Base-by-base conservation (phyloP, 1,140 invertebrate genomes). In the Zaprionus ghesquierei region DNA sequence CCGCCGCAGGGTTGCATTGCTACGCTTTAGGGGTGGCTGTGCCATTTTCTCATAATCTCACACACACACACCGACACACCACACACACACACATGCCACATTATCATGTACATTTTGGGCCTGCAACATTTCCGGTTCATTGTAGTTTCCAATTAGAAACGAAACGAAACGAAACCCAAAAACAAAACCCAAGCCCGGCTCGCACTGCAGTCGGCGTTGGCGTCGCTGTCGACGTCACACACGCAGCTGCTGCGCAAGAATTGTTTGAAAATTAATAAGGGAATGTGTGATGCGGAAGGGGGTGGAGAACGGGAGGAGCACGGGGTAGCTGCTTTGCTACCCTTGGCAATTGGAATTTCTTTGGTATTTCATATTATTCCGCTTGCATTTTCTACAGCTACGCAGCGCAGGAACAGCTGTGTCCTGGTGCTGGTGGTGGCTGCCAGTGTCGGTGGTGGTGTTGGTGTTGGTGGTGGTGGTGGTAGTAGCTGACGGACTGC, bases 71-170 rank as follows among this genome's bases (percentile, higher is more conserved):
- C 59, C 38, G 60, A 60, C 60, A 54, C 53, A 51, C n/a, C 41
- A 63, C 53, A 51, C n/a, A 38, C 18, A 38, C 27, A 38, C 25
- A 50, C 15, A 53, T 5, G 29, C 25, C 27, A 50, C 58, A 62
- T 79, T 79, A 79, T 79, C 64, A 76, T 68, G 75, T 69, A 58
- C 31, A 54, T 62, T 75, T 63, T n/a, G 46, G 69, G 66, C 49
- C 70, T 68, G 62, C 63, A 71, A 77, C 80, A 46, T 51, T 76
- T 84, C 80, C 72, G 80, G 79, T 77, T 75, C 65, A 75, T 70
- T 77, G 74, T 85, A 80, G 77, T 84, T 85, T 84, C 81, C 77
- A 84, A 84, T 84, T 85, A 80, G 81, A 85, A 41, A 41, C n/a
- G 35, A 15, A 29, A 29, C 27, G 35, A 46, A 75, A n/a, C n/a